Conservation (phyloP, 2,113 vertebrate genomes). For the Microcebus lehilahytsara region DNA sequence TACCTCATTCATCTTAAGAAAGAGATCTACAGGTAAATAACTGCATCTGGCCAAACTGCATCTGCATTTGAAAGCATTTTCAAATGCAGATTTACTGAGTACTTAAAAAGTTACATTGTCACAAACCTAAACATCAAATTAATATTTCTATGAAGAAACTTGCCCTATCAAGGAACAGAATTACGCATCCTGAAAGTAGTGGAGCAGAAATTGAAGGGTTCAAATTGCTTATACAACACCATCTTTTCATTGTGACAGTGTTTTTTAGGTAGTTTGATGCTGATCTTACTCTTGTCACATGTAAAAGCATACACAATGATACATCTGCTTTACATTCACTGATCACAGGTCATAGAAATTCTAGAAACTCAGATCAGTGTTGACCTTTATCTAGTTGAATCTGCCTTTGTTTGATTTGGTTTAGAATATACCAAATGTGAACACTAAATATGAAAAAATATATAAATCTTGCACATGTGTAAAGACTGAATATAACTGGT, state of each 20-base stretch:
- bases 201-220: not conserved
- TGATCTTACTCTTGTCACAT: not conserved
- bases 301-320: not conserved
- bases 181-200: not conserved
- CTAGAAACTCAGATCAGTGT: not conserved
- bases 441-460: not conserved
- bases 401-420: not conserved
- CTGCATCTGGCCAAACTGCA: no score
- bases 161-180: not conserved
- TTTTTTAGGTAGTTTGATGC: not conserved
- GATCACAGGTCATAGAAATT: not conserved
- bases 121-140: not conserved
- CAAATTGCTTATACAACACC: not conserved
- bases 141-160: not conserved
- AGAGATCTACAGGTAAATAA: not conserved
- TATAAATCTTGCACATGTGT: not conserved
- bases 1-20: not conserved
- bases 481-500: not conserved
- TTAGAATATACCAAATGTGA: not conserved
- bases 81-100: not conserved
- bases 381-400: not conserved
- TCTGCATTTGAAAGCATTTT: no score
- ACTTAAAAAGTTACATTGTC: not conserved
- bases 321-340: not conserved
- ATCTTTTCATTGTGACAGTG: not conserved